Conservation (phyloP, 1,140 invertebrate species). For the Drosophila seguyi region DNA sequence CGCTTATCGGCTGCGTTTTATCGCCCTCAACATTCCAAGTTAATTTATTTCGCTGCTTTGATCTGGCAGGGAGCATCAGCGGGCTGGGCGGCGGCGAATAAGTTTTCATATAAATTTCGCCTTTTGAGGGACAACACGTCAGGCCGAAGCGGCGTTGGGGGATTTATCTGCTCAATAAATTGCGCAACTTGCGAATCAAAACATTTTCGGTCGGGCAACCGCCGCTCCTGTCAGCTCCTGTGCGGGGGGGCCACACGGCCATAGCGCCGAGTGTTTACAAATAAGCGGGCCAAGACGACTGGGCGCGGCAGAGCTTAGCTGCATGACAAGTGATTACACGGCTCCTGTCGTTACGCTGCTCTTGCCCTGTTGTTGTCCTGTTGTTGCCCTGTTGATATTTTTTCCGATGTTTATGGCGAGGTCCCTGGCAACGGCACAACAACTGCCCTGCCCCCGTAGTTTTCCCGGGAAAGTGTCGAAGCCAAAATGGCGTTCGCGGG, state of each 20-base stretch:
- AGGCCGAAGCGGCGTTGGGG: conserved; percentile 17
- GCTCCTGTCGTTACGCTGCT: conserved; percentile 30
- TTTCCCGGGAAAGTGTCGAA: conserved; percentile 12
- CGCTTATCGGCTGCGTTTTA: conserved; percentile 64
- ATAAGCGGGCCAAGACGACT: conserved; percentile 49
- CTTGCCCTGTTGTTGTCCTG: conserved; percentile 5
- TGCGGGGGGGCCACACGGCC: conserved; percentile 35
- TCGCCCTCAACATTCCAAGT: conserved; percentile 61
- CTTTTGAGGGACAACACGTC: conserved; percentile 56
- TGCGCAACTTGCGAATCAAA: conserved; percentile 69
- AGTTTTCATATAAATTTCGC: conserved; percentile 77
- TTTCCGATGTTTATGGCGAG: conserved; percentile 37
- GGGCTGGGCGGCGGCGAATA: conserved; percentile 21
- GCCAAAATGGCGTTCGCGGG: conserved; percentile 22
- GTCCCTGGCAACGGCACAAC: conserved; percentile 30
- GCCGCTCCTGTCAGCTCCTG: conserved; percentile 2
- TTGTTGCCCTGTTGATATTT: conserved; percentile 29
- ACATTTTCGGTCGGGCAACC: conserved; percentile 50
- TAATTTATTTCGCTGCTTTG: conserved; percentile 77
- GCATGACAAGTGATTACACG: conserved; percentile 76
- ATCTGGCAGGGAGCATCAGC: conserved; percentile 36
- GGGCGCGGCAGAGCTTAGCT: conserved; percentile 56
- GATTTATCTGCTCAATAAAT: conserved; percentile 76
- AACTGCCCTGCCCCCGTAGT: conserved; percentile 14
- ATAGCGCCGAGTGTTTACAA: conserved; percentile 71